These are phyloP conservation scores for Drosophila chauvacae DNA, from an alignment of 1,140 invertebrate species.

Conservation along the genomic window DNA sequence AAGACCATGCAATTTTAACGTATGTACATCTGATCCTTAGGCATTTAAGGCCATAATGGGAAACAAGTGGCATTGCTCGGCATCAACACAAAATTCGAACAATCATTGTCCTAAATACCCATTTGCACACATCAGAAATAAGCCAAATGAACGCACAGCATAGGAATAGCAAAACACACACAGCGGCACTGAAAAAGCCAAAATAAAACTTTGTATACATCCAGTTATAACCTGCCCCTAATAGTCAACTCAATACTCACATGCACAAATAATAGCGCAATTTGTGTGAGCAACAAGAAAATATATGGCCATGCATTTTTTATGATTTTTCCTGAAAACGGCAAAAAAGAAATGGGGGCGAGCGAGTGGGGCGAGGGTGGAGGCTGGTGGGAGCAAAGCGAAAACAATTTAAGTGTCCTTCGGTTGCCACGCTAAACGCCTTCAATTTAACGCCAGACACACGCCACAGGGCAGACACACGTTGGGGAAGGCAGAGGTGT, in stretches of 20 bases:
- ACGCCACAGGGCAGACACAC: conserved; percentile 30
- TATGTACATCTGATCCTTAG: neutral
- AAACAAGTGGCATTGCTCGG: neutral
- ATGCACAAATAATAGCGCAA: conserved; percentile 49
- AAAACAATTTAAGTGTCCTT: conserved; percentile 65
- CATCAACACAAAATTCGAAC: neutral
- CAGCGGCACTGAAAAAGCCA: neutral
- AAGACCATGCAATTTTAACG: neutral
- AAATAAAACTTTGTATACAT: conserved; percentile 25
- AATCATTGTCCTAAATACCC: conserved; percentile 34
- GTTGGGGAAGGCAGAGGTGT: no score
- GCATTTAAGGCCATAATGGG: neutral
- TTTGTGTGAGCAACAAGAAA: conserved; percentile 54
- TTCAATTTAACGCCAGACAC: conserved; percentile 64
- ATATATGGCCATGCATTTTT: conserved; percentile 68
- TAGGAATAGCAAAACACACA: conserved; percentile 4
- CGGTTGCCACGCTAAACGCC: conserved; percentile 59
- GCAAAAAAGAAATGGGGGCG: conserved; percentile 15
- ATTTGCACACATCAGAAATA: conserved; percentile 39
- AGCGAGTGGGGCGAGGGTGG: neutral
- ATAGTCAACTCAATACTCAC: conserved; percentile 40
- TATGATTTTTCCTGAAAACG: conserved; percentile 48
- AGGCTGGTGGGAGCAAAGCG: conserved; percentile 31
- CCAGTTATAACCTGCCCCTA: conserved; percentile 34
- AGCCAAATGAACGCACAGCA: conserved; percentile 31